Base-by-base conservation (phyloP, 2,797 vertebrate species). In the Oryzias sinensis region DNA sequence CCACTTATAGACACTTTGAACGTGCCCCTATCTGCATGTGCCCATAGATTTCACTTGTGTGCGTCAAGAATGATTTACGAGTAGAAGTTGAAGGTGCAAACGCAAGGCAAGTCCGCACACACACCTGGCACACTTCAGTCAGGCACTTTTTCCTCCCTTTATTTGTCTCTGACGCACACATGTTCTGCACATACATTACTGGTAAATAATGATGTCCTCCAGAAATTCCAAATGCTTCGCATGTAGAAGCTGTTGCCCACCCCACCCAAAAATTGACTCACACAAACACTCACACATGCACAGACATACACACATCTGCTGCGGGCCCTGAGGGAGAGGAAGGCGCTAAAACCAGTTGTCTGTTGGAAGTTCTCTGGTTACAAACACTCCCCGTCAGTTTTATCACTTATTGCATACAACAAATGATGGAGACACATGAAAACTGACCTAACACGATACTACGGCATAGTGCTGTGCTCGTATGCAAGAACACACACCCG, bases 291-390 rank as follows among this genome's bases (percentile, higher is more conserved):
- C 22, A 24, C 22, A 22, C 20, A 15, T 47, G 20, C 14, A 14
- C 68, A 76, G 56, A 82, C 22, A 22, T 20, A 47, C 20, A 20
- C 14, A 22, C 70, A 78, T 58, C 81, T 77, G 67, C 74, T 64
- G 50, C 65, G 54, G 65, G 59, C 76, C 85, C 67, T 56, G 17
- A 55, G 79, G 79, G 64, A 76, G 67, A 63, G 49, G 43, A 77
- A 77, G 64, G 70, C 22, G 59, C 79, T 79, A 72, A 79, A 76
- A 74, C 72, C 78, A 74, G 78, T 87, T 85, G 62, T 61, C 68
- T 71, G 71, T 41, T 74, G 90, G 90, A 90, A 86, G 89, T 88
- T 82, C 87, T 86, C 81, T 77, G 55, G 72, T 92, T 91, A 87
- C 89, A 8, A 25, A 77, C 78, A 81, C 85, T 85, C 87, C 88